Evolutionary conservation across 2,797 vertebrate genomes (phyloP).

Genomic region (Takifugu ocellatus): DNA sequence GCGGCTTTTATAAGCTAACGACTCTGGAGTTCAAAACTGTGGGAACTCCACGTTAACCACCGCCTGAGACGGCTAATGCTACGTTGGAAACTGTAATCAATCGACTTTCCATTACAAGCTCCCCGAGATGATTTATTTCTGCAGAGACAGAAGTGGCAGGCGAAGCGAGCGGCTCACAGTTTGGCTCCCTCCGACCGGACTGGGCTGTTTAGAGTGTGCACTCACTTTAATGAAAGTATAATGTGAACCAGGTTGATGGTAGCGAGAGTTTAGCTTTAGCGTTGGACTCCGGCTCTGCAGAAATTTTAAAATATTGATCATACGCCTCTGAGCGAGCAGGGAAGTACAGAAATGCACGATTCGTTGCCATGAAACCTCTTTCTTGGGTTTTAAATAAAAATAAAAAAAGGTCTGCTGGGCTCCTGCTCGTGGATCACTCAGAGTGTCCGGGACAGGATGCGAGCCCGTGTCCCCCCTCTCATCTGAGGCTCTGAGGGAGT

Average conservation of each 20-base stretch:
- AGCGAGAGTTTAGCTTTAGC: too few relatives aligned
- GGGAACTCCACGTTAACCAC: slow-evolving; percentile 33
- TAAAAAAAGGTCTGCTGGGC: slow-evolving; percentile 6
- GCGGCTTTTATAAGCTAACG: slow-evolving; percentile 49
- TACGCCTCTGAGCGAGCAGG: too few relatives aligned
- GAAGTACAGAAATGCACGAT: too few relatives aligned
- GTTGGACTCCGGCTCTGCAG: too few relatives aligned
- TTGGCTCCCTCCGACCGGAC: slow-evolving; percentile 41
- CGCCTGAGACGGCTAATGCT: slow-evolving; percentile 28
- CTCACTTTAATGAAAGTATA: slow-evolving; percentile 72
- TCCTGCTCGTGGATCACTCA: slow-evolving; percentile 32
- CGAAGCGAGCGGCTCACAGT: slow-evolving; percentile 33
- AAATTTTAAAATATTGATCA: too few relatives aligned
- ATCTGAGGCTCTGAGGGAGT: slow-evolving; percentile 29
- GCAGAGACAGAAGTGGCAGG: slow-evolving; percentile 46
- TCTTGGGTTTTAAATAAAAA: too few relatives aligned
- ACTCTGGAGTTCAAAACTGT: slow-evolving; percentile 25
- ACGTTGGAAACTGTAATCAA: slow-evolving; percentile 63
- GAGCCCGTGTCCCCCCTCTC: slow-evolving; percentile 33
- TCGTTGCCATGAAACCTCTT: too few relatives aligned
- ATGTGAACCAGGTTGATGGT: slow-evolving; percentile 63
- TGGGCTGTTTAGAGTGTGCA: slow-evolving; percentile 55
- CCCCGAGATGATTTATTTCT: slow-evolving; percentile 55
- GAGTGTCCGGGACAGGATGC: slow-evolving; percentile 31
- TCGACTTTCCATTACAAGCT: slow-evolving; percentile 67